Conservation (phyloP, 2,113 vertebrate species). For the Microtus oregoni region DNA sequence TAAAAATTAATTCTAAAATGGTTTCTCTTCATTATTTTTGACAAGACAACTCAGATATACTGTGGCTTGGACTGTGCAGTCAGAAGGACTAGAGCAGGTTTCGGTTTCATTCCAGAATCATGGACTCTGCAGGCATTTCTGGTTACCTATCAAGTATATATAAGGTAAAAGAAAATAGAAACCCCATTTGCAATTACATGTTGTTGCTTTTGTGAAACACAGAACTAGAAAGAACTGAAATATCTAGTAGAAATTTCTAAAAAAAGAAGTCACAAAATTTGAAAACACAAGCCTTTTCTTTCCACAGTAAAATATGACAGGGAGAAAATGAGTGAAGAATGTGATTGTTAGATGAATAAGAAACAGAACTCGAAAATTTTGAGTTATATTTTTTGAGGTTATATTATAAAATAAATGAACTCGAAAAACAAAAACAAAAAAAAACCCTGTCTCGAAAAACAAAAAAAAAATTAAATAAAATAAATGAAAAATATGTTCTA, state of each 20-base stretch:
- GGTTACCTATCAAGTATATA: background rate
- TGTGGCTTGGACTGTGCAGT: background rate
- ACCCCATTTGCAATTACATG: background rate
- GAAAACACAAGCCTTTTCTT: background rate
- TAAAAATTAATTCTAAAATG: background rate
- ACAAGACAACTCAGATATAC: background rate
- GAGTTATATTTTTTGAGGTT: background rate
- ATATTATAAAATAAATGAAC: background rate
- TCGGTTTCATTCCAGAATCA: background rate
- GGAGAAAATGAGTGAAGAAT: background rate
- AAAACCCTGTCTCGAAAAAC: too few relatives aligned
- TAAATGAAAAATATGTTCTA: background rate
- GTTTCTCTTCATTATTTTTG: background rate
- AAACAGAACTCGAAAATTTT: background rate
- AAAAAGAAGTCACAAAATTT: background rate
- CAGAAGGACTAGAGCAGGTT: background rate
- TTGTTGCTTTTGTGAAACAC: background rate
- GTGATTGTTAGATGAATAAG: background rate
- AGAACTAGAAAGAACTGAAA: background rate
- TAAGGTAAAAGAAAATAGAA: background rate
- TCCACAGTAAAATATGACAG: background rate
- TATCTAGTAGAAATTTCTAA: background rate
- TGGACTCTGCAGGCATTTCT: background rate
- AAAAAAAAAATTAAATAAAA: too few relatives aligned
- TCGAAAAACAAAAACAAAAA: too few relatives aligned